phyloP scores from a whole-genome alignment of 2,797 vertebrate genomes.

The Thripadectes ignobilis region DNA sequence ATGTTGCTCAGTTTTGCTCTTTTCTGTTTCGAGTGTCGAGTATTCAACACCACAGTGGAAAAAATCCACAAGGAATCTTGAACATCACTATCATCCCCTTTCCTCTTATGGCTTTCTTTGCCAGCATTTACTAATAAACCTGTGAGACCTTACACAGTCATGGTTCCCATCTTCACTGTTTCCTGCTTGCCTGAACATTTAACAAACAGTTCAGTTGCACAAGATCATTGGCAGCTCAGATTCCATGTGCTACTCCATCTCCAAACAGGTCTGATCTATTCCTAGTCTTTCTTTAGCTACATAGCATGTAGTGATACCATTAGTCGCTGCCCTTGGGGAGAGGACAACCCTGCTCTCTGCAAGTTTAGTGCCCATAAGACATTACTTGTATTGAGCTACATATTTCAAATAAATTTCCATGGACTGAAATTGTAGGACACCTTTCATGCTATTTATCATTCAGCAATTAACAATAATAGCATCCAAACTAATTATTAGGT shows the following conservation, averaged over 20 bases:
- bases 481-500: constrained; percentile 40
- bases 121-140: background rate
- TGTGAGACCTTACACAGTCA: background rate
- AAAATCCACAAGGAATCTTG: background rate
- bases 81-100: background rate
- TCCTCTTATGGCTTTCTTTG: background rate
- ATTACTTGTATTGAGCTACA: background rate
- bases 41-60: background rate
- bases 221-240: background rate
- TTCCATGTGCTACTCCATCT: background rate
- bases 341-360: constrained; percentile 19
- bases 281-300: background rate
- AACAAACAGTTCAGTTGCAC: background rate
- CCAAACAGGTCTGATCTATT: background rate
- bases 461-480: constrained; percentile 45
- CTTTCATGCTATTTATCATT: constrained; percentile 46
- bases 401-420: constrained; percentile 49
- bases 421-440: constrained; percentile 12
- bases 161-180: background rate
- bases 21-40: background rate
- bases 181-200: background rate
- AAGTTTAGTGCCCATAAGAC: background rate
- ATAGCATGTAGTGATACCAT: background rate
- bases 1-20: background rate
- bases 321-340: constrained; percentile 9